Conservation (phyloP, 35 echinoderm and acorn worm genomes). For the Apostichopus parvimensis region DNA sequence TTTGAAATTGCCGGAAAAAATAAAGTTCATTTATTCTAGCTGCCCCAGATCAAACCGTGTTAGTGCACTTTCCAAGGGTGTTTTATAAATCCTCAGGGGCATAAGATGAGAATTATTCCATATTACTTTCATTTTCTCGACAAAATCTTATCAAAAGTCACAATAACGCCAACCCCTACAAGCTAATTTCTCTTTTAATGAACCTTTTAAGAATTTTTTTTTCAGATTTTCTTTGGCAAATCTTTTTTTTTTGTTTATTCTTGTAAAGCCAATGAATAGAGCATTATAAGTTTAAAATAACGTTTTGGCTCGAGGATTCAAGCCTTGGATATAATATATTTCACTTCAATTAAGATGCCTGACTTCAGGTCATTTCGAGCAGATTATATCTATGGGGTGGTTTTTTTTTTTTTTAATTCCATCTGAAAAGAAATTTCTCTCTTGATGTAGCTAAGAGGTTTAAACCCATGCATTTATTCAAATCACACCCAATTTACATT, state of each 20-base stretch:
- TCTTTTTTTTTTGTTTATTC: background rate
- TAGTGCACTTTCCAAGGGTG: constrained; percentile 23
- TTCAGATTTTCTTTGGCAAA: constrained; percentile 22
- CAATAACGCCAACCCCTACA: constrained; percentile 10
- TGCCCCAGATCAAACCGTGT: constrained; percentile 45
- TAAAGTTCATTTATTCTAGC: constrained; percentile 2
- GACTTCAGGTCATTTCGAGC: constrained; percentile 15
- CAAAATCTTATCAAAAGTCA: constrained; percentile 34
- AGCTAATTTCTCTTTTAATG: constrained; percentile 50
- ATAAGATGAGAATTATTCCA: constrained; percentile 32
- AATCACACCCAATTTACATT: constrained; percentile 50
- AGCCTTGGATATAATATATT: constrained; percentile 33
- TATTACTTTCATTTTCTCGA: constrained; percentile 24
- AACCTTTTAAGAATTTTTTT: constrained; percentile 24
- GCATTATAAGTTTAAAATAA: background rate
- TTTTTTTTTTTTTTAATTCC: constrained; percentile 30
- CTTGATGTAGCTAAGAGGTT: constrained; percentile 34
- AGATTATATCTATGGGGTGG: constrained; percentile 23
- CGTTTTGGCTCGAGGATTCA: constrained; percentile 8
- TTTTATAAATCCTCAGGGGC: background rate
- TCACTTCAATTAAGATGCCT: constrained; percentile 29
- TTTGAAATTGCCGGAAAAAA: background rate
- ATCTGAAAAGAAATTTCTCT: background rate
- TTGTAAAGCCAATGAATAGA: constrained; percentile 3
- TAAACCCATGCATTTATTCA: constrained; percentile 10